Evolutionary conservation across 2,113 vertebrate species (phyloP), one percentile per base, ranked within the genome.

Genomic region (Steatornis caripensis): DNA sequence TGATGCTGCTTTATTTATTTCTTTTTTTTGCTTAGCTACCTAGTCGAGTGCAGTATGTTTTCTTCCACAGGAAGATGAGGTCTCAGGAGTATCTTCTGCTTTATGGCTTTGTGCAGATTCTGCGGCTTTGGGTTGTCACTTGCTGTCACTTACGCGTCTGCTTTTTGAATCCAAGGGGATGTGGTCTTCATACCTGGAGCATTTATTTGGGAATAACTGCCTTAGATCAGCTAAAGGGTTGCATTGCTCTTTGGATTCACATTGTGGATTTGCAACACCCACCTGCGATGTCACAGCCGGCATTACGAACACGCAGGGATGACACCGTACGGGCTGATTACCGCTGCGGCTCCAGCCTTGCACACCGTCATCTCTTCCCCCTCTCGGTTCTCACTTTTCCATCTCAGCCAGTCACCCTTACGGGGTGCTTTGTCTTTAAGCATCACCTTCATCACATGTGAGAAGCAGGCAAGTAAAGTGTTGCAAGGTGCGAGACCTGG

Each of bases 1-100:
- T 66, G 95, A 77, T 77, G 85, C 64, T 55, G 71, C 64, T 89
- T 91, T 75, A 65, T 97, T 95, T 90, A 12, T 93, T 89, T 87
- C 61, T 46, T 77, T 77, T 87, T 79, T 87, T 92, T 80, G 77
- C 76, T 84, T 66, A 78, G 87, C 41, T 45, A 34, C 53, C 64
- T 84, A 78, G 91, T 53, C 1, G 3, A 75, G 94, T 10, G 4
- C 77, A 1, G 0, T 60, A 16, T 45, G 93, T 83, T 95, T 95
- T 78, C 78, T 86, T 77, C 87, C 87, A 82, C 80, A 41, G 34
- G 66, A 68, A 37, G 70, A 64, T 0, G 21, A 93, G 90, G 43
- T 61, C 36, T 46, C 34, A 4, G 95, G 76, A 91, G 76, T 15
- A 34, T 57, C 71, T 18, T 22, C 54, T 69, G 75, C 80, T 94